phyloP scores from a whole-genome alignment of 2,113 vertebrate species.

The Ranitomeya imitator region DNA sequence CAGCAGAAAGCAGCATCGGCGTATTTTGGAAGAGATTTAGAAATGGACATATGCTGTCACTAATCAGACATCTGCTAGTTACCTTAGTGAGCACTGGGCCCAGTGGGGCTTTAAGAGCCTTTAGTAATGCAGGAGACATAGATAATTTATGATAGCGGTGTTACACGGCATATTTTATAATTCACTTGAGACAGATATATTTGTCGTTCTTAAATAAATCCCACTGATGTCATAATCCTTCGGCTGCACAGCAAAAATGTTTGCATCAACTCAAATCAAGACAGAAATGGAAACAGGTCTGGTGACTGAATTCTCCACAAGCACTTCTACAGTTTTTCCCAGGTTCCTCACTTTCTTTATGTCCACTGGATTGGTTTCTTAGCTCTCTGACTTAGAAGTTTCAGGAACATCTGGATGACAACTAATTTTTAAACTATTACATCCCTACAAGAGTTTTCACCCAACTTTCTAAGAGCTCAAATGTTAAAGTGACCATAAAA shows the following conservation, averaged over 20 bases:
- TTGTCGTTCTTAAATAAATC: slow-evolving; percentile 52
- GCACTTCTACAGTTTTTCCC: neutral
- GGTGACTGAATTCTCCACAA: neutral
- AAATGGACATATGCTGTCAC: slow-evolving; percentile 30
- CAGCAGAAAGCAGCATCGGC: neutral
- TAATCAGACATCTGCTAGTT: slow-evolving; percentile 46
- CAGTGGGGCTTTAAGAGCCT: slow-evolving; percentile 29
- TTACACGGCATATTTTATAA: slow-evolving; percentile 50
- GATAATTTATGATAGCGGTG: slow-evolving; percentile 32
- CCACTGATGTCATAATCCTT: slow-evolving; percentile 53
- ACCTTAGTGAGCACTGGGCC: slow-evolving; percentile 14
- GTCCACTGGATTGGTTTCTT: neutral
- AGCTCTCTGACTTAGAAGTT: neutral
- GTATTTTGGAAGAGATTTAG: neutral
- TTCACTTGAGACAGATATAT: slow-evolving; percentile 47
- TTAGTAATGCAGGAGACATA: slow-evolving; percentile 25
- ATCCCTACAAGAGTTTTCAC: neutral
- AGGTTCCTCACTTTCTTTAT: neutral
- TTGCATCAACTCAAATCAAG: neutral
- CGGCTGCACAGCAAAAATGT: slow-evolving; percentile 23
- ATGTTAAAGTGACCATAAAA: too few species aligned
- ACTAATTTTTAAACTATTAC: neutral
- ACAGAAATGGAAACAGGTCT: slow-evolving; percentile 27
- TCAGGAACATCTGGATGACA: neutral
- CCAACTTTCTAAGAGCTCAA: neutral